These are phyloP conservation scores for Bombus confusus DNA, from an alignment of 1,140 invertebrate species.

Conservation along the genomic window DNA sequence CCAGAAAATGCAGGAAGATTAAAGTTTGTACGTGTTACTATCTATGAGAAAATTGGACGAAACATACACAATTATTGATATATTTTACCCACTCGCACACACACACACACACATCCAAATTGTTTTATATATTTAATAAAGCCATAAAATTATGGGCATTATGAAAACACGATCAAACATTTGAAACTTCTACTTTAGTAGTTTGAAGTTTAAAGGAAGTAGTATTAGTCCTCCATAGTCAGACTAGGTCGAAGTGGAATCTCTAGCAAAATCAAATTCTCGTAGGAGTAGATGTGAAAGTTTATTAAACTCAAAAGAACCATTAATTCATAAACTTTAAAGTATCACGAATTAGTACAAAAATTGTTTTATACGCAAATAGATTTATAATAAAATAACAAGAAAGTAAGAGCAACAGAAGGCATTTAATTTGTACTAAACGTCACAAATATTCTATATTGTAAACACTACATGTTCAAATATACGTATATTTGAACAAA, in stretches of 20 bases:
- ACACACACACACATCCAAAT: no score
- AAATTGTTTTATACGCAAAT: background rate
- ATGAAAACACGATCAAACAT: background rate
- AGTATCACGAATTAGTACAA: background rate
- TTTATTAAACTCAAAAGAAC: background rate
- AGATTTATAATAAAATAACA: no score
- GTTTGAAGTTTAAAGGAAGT: slow-evolving; percentile 2
- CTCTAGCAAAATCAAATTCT: background rate
- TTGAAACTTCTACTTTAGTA: background rate
- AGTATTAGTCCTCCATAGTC: background rate
- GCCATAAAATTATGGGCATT: no score
- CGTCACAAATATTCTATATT: no score
- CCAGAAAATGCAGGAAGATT: no score
- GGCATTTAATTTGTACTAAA: no score
- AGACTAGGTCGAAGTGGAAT: background rate
- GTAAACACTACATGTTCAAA: no score
- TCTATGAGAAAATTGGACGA: no score
- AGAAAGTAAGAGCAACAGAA: no score
- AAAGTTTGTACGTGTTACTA: no score
- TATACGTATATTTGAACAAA: background rate
- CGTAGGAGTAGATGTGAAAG: background rate
- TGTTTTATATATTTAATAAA: background rate
- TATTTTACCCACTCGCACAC: no score
- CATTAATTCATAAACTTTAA: background rate
- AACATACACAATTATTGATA: no score